Conservation (phyloP, 2,113 vertebrate genomes). For the Scortum barcoo region DNA sequence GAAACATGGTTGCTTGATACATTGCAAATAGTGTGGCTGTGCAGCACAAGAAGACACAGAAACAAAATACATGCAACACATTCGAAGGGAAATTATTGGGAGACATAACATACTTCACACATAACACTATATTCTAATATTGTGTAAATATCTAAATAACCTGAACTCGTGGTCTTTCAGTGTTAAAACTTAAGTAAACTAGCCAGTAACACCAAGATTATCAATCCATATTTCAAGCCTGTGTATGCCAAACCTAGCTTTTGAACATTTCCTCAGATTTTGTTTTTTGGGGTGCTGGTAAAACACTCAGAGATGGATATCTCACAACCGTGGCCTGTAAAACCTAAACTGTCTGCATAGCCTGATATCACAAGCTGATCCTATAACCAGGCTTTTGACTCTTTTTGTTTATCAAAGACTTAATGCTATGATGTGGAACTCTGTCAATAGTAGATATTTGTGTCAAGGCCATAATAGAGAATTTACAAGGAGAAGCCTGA, state of each 20-base stretch:
- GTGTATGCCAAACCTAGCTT: background rate
- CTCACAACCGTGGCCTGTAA: background rate
- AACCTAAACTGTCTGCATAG: background rate
- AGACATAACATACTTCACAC: background rate
- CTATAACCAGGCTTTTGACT: background rate
- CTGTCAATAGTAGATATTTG: background rate
- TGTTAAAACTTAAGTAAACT: background rate
- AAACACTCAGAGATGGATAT: background rate
- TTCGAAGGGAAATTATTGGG: background rate
- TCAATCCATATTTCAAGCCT: background rate
- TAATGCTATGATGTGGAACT: slow-evolving; percentile 1
- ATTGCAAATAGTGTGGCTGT: background rate
- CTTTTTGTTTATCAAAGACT: background rate
- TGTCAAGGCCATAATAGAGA: background rate
- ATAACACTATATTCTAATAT: background rate
- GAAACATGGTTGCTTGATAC: background rate
- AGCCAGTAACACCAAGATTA: background rate
- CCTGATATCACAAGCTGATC: background rate
- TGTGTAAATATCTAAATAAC: background rate
- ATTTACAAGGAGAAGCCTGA: background rate
- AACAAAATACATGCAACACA: background rate
- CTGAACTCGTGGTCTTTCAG: background rate
- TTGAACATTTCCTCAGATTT: background rate
- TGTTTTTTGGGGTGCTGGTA: background rate
- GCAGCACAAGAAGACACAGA: background rate